Conservation (phyloP, 2,113 vertebrate species). For the Neoarius graeffei region DNA sequence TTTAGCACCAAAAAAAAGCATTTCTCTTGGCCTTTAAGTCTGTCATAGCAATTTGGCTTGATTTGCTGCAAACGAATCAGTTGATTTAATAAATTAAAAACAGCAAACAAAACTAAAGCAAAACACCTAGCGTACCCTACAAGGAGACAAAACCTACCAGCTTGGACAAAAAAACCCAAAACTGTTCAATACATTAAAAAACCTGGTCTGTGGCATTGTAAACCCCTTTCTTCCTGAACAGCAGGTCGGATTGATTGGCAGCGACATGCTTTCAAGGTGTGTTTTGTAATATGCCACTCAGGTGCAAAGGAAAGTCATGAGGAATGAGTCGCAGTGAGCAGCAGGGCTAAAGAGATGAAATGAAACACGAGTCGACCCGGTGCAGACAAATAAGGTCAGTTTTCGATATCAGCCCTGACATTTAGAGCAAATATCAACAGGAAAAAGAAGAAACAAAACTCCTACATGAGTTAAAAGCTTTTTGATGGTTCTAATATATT, state of each 20-base stretch:
- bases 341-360: slow-evolving; percentile 22
- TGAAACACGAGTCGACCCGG: not conserved
- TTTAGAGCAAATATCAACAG: slow-evolving; percentile 14
- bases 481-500: not conserved
- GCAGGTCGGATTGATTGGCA: not conserved
- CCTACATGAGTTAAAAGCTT: not conserved
- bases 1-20: too few relatives aligned
- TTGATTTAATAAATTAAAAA: not conserved
- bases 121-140: not conserved
- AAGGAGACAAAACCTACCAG: not conserved
- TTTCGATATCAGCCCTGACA: not conserved
- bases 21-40: not conserved
- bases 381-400: slow-evolving; percentile 20
- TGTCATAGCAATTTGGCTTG: not conserved
- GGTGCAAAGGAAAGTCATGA: slow-evolving; percentile 11
- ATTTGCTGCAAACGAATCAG: not conserved
- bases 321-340: not conserved
- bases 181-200: not conserved
- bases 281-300: slow-evolving; percentile 9
- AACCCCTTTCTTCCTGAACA: not conserved
- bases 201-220: not conserved
- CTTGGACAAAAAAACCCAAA: too few relatives aligned
- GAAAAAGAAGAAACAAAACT: not conserved
- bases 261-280: not conserved
- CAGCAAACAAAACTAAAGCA: not conserved